phyloP scores from a whole-genome alignment of 1,140 invertebrate genomes.

The Neodiprion lecontei region DNA sequence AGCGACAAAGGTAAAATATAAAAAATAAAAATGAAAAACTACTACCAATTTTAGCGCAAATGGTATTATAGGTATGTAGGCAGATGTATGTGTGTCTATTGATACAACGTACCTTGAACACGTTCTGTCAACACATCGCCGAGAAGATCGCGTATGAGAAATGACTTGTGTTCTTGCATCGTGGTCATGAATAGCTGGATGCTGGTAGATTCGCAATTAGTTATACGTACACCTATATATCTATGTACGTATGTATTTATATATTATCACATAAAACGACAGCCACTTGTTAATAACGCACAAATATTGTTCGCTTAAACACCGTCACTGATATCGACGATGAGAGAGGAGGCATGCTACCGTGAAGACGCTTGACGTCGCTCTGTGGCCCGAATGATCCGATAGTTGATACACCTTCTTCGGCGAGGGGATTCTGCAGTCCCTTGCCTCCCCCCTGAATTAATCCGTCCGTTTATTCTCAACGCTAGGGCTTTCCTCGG shows the following conservation, averaged over 20 bases:
- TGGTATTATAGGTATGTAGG: too few relatives aligned
- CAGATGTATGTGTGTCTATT: too few relatives aligned
- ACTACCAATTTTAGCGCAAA: too few relatives aligned
- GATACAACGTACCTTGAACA: constrained; percentile 51
- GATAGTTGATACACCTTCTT: constrained; percentile 14
- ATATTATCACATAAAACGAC: neutral
- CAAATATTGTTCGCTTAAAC: neutral
- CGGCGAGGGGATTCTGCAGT: constrained; percentile 12
- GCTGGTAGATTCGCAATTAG: too few relatives aligned
- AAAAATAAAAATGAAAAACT: too few relatives aligned
- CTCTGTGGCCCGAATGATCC: constrained; percentile 34
- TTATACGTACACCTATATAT: too few relatives aligned
- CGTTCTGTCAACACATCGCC: constrained; percentile 73
- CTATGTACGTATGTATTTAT: too few relatives aligned
- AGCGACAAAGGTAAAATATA: too few relatives aligned
- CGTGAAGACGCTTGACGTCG: constrained; percentile 36
- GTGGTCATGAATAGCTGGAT: constrained; percentile 6
- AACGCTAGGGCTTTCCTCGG: constrained; percentile 40
- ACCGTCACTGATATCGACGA: neutral
- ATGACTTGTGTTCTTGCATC: constrained; percentile 78
- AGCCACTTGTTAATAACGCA: neutral
- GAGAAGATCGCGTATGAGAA: constrained; percentile 77
- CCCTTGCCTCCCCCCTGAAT: constrained; percentile 39
- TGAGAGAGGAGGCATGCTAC: constrained; percentile 19
- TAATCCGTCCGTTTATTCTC: constrained; percentile 62